Base-by-base conservation (phyloP, 2,888 invertebrate species). In the Andrena minutula region DNA sequence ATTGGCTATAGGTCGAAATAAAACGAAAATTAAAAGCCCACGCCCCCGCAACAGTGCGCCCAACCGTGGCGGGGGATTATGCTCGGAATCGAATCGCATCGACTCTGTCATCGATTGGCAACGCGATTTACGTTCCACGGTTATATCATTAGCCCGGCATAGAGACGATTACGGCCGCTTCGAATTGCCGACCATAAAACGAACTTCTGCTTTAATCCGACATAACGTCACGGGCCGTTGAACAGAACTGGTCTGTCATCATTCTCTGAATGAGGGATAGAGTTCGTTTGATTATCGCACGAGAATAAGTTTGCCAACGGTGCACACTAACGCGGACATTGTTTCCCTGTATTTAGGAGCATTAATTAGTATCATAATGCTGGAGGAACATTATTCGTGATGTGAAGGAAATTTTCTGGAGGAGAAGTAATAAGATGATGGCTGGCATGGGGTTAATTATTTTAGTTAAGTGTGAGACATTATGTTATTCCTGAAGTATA, bases 141-240 rank as follows among this genome's bases (percentile, higher is more conserved):
- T 80, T 82, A 81, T 78, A 75, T 83, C 79, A 85, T 87, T 85
- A 76, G 69, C 65, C 65, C 63, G 58, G 74, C 49, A 61, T 23
- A 58, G 72, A 41, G 58, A 53, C 80, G 83, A 86, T 78, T 83
- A 87, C 83, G 76, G 35, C 65, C 69, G 78, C 32, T 32, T 79
- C 76, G 79, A 85, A 88, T 86, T 79, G 85, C 78, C 71, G 64
- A 74, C 79, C 84, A 84, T 90, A 89, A 89, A 90, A 85, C 82
- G 77, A 90, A 87, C 86, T 88, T 90, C 87, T 84, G 85, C 87
- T 87, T 89, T 90, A 90, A 90, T 90, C 86, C 82, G 87, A 84
- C 88, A 85, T 88, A 84, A 88, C 83, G 72, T 87, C 85, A 65
- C 84, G 70, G 73, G 23, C 75, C 82, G 78, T 86, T 84, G 79